Base-by-base conservation (phyloP, 35 echinoderm and acorn worm species). In the Antedon bifida region DNA sequence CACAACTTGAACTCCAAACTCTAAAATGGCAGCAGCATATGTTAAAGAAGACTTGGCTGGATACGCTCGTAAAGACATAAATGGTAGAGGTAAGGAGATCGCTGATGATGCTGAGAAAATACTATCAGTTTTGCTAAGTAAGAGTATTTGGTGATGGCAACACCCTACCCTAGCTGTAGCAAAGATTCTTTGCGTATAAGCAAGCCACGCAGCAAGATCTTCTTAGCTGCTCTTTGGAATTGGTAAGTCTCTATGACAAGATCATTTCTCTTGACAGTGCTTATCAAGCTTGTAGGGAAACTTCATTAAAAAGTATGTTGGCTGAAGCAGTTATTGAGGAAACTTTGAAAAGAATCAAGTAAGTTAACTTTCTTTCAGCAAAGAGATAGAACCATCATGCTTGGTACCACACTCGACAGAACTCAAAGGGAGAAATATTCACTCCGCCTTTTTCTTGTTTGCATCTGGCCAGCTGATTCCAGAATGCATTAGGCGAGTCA, bases 111-210 rank as follows among this genome's bases (percentile, higher is more conserved):
- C 90, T 4, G 78, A 84, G 35, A 64, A 76, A 21, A 92, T 92
- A 7, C 55, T 88, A 35, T 0, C 34, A 5, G 73, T 82, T n/a
- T 55, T 92, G n/a, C n/a, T n/a, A n/a, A 0, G 12, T 36, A 26
- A 84, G 51, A 34, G 89, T 91, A 23, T 91, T 87, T 83, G 91
- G 91, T 26, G 91, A 89, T 34, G 84, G 83, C 2, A 79, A 83
- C 19, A 86, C 17, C 2, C 75, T 89, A 32, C 75, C 87, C 0
- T 83, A 82, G 29, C 44, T 93, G 0, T 87, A 93, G 38, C 87
- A 89, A 35, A 74, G 64, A 14, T 92, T 92, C 38, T 92, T 80
- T 34, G 23, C 39, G 7, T 85, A 92, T 73, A 7, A 26, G 5
- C 83, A 92, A 51, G 29, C 5, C 36, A 8, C 55, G 0, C 30